Evolutionary conservation across 2,888 invertebrate species (phyloP), one percentile per base, ranked within the genome.

Genomic region (Drosophila limbata): DNA sequence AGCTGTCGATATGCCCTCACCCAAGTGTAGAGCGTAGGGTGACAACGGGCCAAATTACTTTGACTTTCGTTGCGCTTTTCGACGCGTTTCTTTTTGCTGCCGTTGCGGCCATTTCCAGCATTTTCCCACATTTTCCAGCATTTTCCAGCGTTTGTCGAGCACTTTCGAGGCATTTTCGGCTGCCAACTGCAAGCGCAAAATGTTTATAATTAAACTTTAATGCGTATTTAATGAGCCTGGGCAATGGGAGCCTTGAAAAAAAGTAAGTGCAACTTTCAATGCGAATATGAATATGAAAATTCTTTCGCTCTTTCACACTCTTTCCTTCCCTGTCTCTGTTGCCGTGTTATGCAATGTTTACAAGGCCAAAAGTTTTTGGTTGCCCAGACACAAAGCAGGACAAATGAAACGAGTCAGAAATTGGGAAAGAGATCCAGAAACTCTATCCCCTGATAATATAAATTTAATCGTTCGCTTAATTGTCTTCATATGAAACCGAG

Each of bases 181-280:
- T 74, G 74, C 69, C 77, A 87, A 85, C 71, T 87, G 85, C 85
- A 81, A 84, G 82, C 73, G 79, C 81, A 87, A 84, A 85, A 87
- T 85, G 83, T 85, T 85, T 85, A 85, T 85, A 85, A 85, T 85
- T 85, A 85, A 85, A 88, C 81, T 84, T 85, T 85, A 85, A 85
- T 85, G 85, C 77, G 85, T 85, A 85, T 76, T 76, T 76, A 76
- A 76, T 76, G 76, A 76, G 76, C 79, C 59, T 44, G 61, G 50
- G 59, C 56, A 25, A 60, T 21, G 59, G 60, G 67, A 50, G 75
- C 73, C 75, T 73, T 78, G 79, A 76, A 76, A 76, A 76, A 76
- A 78, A 28, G 8, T 76, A 73, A 76, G 28, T 76, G 79, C 76
- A 76, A 78, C 37, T 65, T 73, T 78, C 61, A 78, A 73, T 73